Percentiles rank a stretch among this genome's conserved stretches.
These are phyloP conservation scores for Mus spretus DNA, from an alignment of 2,797 vertebrate species.

Conservation along the genomic window DNA sequence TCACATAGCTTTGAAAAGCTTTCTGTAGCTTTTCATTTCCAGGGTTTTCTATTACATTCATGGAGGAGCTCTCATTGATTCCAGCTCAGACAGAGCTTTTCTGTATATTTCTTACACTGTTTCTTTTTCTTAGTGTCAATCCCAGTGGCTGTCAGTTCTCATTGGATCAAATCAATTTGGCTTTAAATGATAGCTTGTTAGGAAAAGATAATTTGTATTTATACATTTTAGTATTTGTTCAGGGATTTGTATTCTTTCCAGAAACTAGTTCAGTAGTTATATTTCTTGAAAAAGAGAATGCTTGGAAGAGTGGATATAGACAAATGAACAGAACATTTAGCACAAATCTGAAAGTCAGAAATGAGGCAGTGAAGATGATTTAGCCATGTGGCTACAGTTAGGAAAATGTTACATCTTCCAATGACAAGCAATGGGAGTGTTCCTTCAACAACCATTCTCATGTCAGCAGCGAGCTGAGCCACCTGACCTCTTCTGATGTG, in stretches of 20 bases:
- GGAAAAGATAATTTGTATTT: not conserved
- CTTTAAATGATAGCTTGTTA: not conserved
- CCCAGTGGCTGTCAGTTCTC: not conserved
- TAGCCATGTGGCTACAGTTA: not conserved
- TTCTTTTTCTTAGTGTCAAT: not conserved
- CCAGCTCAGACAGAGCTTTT: not conserved
- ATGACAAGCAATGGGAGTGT: not conserved
- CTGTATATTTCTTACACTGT: not conserved
- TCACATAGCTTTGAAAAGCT: not conserved
- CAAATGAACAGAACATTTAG: slow-evolving; percentile 17
- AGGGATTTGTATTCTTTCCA: not conserved
- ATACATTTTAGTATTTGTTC: not conserved
- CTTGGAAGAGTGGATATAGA: not conserved
- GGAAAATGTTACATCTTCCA: not conserved
- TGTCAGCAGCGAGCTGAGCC: not conserved
- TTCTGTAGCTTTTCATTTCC: not conserved
- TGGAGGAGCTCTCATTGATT: not conserved
- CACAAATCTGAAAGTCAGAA: not conserved
- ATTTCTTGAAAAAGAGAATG: slow-evolving; percentile 21
- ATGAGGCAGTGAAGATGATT: slow-evolving; percentile 7
- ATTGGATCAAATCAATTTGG: not conserved
- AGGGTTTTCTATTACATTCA: not conserved
- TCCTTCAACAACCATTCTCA: not conserved
- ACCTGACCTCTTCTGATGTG: not conserved
- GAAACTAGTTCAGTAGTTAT: not conserved